Evolutionary conservation across 2,888 invertebrate species (phyloP), one percentile per base, ranked within the genome.

Genomic region (Chromoteleia sp.): DNA sequence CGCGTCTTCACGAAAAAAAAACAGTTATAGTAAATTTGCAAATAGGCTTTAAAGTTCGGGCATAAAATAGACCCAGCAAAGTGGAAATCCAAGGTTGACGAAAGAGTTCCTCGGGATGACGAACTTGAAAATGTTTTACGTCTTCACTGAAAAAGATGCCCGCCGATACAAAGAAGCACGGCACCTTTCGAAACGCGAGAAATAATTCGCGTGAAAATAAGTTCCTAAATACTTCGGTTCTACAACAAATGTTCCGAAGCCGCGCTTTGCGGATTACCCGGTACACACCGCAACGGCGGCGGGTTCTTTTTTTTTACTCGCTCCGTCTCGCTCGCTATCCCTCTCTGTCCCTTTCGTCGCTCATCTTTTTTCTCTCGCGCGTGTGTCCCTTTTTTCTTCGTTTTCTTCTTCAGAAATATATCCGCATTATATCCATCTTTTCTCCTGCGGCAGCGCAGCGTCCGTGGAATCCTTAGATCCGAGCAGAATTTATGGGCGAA

Each of bases 401-500:
- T 56, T 65, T 56, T 68, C 67, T 76, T 63, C 50, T 29, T 56
- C 54, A 73, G 63, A 58, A 79, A 79, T 79, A 63, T 76, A 52
- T 74, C 74, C 74, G 74, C 74, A 50, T 71, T 78, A 78, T 78
- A 71, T 77, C 71, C 78, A 74, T 75, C 80, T 73, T 80, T 70
- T 68, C 58, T 68, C 39, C 67, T 29, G 50, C 71, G 67, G 71
- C 73, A 73, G 52, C 41, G 33, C 33, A 33, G 48, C 36, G 56
- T 73, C 77, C 43, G 58, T 67, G 59, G 52, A 77, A 75, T 81
- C 43, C 75, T 74, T 30, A 63, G 50, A 74, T 75, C 71, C 58
- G 39, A 43, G 56, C 58, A 59, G 59, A 81, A 81, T 75, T 81
- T 75, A 81, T 81, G 80, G 75, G 39, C 75, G 80, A 81, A 71